Evolutionary conservation across 2,888 invertebrate genomes (phyloP).

Genomic region (Malthinus seriepunctatus): DNA sequence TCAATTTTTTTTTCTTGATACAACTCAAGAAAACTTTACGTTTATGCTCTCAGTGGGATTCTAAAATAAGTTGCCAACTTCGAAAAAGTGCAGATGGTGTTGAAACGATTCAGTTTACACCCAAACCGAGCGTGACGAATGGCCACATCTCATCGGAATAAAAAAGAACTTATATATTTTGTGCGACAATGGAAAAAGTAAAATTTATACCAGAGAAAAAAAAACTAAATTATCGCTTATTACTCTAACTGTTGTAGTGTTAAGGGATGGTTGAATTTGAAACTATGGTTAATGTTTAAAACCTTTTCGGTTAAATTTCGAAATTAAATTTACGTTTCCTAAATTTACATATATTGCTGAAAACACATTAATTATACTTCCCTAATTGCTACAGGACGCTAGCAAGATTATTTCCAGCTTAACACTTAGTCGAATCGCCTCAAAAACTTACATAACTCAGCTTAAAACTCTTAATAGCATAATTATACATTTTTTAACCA

Average conservation of each 20-base stretch:
- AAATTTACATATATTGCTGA: conserved; percentile 21
- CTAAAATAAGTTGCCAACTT: conserved; percentile 24
- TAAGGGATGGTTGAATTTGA: no score
- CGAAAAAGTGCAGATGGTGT: conserved; percentile 36
- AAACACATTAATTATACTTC: conserved; percentile 21
- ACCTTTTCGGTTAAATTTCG: conserved; percentile 19
- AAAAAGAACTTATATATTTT: conserved; percentile 36
- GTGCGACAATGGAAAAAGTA: conserved; percentile 13
- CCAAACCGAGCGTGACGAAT: conserved; percentile 41
- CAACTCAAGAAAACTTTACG: conserved; percentile 2
- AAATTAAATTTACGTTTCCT: conserved; percentile 23
- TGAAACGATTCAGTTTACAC: conserved; percentile 41
- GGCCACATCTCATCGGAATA: conserved; percentile 41
- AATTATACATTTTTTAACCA: no score
- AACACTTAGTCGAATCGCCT: conserved; percentile 5
- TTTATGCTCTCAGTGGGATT: conserved; percentile 10
- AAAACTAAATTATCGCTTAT: no score
- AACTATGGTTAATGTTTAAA: not conserved
- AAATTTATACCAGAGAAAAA: conserved; percentile 2
- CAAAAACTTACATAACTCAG: not conserved
- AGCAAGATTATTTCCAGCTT: conserved; percentile 15
- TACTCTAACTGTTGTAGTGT: no score
- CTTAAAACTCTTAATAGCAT: no score
- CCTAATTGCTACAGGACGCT: conserved; percentile 14
- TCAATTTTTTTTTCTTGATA: conserved; percentile 7